Evolutionary conservation across 2,113 vertebrate genomes (phyloP).

Genomic region (Pseudorhombus dupliciocellatus): DNA sequence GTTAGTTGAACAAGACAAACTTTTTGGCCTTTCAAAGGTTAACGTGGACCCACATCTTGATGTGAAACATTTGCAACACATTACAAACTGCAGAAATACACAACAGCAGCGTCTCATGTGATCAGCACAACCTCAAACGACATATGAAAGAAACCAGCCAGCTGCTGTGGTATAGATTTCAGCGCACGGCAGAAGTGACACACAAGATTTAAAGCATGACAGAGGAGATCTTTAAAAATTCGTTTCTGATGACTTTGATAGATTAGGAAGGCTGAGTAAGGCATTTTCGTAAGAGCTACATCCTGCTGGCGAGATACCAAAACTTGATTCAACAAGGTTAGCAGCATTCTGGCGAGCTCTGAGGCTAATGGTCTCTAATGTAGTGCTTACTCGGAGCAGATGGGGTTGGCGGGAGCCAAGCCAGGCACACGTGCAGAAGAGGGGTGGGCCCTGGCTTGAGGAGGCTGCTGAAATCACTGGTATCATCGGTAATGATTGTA

Average conservation of each 20-base stretch:
- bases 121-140: slow-evolving; percentile 18
- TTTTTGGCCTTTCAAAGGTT: slow-evolving; percentile 8
- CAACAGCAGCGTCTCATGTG: neutral
- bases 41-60: slow-evolving; percentile 9
- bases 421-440: slow-evolving; percentile 49
- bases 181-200: neutral
- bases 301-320: slow-evolving; percentile 44
- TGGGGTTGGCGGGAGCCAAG: slow-evolving; percentile 66
- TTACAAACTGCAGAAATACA: slow-evolving; percentile 25
- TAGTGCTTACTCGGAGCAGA: slow-evolving; percentile 73
- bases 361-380: slow-evolving; percentile 68
- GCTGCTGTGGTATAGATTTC: slow-evolving; percentile 36
- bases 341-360: slow-evolving; percentile 48
- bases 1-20: slow-evolving; percentile 12
- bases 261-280: slow-evolving; percentile 20
- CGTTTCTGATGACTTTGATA: slow-evolving; percentile 10
- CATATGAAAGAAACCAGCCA: slow-evolving; percentile 19
- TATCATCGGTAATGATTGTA: slow-evolving; percentile 51
- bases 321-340: slow-evolving; percentile 44
- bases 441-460: slow-evolving; percentile 30
- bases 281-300: slow-evolving; percentile 18
- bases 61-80: slow-evolving; percentile 26
- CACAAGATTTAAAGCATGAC: neutral
- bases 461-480: slow-evolving; percentile 56
- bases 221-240: slow-evolving; percentile 7